These are phyloP conservation scores for Salminus brasiliensis DNA, from an alignment of 2,113 vertebrate genomes.

Conservation along the genomic window DNA sequence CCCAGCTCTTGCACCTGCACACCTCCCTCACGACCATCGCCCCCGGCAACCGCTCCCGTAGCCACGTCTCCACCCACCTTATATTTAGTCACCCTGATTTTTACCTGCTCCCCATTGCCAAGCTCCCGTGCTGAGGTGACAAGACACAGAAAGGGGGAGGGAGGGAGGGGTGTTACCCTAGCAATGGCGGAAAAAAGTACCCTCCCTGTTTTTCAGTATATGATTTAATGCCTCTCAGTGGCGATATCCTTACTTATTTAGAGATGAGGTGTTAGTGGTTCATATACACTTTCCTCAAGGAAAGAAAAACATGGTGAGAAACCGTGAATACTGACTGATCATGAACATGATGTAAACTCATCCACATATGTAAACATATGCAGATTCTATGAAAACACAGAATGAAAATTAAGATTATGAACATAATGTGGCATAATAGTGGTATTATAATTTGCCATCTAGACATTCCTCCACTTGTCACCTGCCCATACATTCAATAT, in stretches of 20 bases:
- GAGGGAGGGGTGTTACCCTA: slow-evolving; percentile 44
- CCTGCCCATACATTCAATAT: neutral
- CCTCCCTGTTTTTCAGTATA: neutral
- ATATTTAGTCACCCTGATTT: slow-evolving; percentile 90
- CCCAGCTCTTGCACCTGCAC: slow-evolving; percentile 87
- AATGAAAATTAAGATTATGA: neutral
- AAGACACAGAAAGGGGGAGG: slow-evolving; percentile 70
- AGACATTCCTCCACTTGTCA: neutral
- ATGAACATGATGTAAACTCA: slow-evolving; percentile 11
- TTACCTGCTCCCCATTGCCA: slow-evolving; percentile 85
- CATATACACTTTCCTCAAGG: neutral
- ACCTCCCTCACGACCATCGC: slow-evolving; percentile 76
- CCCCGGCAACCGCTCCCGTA: slow-evolving; percentile 41
- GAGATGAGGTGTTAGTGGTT: neutral
- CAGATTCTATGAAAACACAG: neutral
- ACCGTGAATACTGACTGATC: neutral
- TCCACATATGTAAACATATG: neutral
- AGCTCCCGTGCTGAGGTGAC: slow-evolving; percentile 80
- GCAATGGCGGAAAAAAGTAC: neutral
- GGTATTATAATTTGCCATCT: neutral
- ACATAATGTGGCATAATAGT: neutral
- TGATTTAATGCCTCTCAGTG: neutral
- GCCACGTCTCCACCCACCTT: slow-evolving; percentile 72
- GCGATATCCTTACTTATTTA: neutral
- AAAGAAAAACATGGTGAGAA: slow-evolving; percentile 7